A percentile compares a stretch with the other conserved stretches of the same genome.
Conservation (phyloP, 2,113 vertebrate genomes). For the Macaca fascicularis region T2T-MFA8v1.1 NC_088393.1:61643001-61643500, state of each 20-base stretch:
- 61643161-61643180: rapidly evolving
- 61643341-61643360: rapidly evolving
- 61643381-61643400: too few species aligned
- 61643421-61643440: too few species aligned
- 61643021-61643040: rapidly evolving
- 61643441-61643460: too few species aligned
- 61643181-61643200: conserved; percentile 6
- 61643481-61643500: too few species aligned
- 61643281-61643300: too few species aligned
- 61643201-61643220: background rate
- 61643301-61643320: too few species aligned
- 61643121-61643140: background rate
- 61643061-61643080: too few species aligned
- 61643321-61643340: rapidly evolving
- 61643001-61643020: rapidly evolving
- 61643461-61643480: too few species aligned
- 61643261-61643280: background rate
- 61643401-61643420: too few species aligned
- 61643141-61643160: rapidly evolving
- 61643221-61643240: background rate
- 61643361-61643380: rapidly evolving
- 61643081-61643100: rapidly evolving
- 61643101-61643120: background rate
- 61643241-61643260: background rate
- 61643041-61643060: rapidly evolving